Conservation (phyloP, 2,888 invertebrate genomes). For the Tuta absoluta region DNA sequence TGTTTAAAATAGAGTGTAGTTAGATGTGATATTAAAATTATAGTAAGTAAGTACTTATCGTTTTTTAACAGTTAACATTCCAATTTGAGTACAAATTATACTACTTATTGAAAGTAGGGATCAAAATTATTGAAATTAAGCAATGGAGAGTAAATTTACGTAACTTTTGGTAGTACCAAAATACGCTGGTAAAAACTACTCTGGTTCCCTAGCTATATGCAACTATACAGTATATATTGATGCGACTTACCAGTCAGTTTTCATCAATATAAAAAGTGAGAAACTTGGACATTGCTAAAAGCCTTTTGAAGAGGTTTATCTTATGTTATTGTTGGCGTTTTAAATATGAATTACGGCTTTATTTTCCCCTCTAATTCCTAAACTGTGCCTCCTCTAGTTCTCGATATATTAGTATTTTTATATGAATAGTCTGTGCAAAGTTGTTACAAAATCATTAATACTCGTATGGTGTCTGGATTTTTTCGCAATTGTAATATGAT, state of each 20-base stretch:
- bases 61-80: neutral
- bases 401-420: neutral
- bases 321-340: neutral
- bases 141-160: neutral
- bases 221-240: no score
- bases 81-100: neutral
- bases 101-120: neutral
- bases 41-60: no score
- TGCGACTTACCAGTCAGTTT: no score
- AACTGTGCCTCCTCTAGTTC: no score
- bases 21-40: no score
- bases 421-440: constrained; percentile 5
- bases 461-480: constrained; percentile 21
- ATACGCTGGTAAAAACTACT: no score
- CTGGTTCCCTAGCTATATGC: no score
- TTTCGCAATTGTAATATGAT: neutral
- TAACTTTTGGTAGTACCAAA: neutral
- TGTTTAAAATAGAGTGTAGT: no score
- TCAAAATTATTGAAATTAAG: neutral
- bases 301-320: neutral
- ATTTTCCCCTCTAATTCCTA: no score
- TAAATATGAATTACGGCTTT: no score
- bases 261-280: no score
- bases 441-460: constrained; percentile 4
- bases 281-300: no score